Base-by-base conservation (phyloP, 1,140 invertebrate genomes). In the Drosophila hydei region DNA sequence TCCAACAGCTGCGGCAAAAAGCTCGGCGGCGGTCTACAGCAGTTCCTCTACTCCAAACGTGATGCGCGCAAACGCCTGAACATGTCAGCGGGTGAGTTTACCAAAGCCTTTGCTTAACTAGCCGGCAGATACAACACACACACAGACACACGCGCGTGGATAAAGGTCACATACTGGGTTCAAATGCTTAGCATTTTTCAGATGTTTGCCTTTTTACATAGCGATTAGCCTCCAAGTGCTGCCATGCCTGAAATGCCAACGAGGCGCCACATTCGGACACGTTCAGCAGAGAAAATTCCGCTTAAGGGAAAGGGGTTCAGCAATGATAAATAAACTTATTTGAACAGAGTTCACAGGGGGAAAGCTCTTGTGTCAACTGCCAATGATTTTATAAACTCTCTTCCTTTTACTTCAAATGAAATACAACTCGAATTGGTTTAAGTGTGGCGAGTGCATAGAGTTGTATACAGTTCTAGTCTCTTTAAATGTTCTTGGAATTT, bases 1-100 rank as follows among this genome's bases (percentile, higher is more conserved):
- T 33, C 23, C 36, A 47, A 59, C 19, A 65, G 80, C 12, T 40
- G 93, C 1, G 93, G 94, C 12, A 96, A 95, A 64, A 92, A 95
- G 16, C 95, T 96, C 5, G 93, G 95, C 16, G 95, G 95, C 4
- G 95, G 95, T 0, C 92, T 96, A 7, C 95, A 96, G 55, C 92
- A 94, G 25, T 92, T 93, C 54, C 90, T 92, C 54, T 92, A 93
- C 65, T 91, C 92, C 45, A 93, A 94, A 16, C 91, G 93, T 40
- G 91, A 93, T 70, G 84, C 94, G 14, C 87, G 94, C 51, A 92
- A 93, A 78, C 92, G 92, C 63, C 92, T 93, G 51, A 93, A 93
- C 50, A 92, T 93, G 60, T 93, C 91, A 76, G 93, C 78, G 65
- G 89, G 89, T 91, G 92, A 92, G 92, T 88, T 72, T 36, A 25